A percentile compares a stretch with the other conserved stretches of the same genome.
phyloP scores from a whole-genome alignment of 2,113 vertebrate genomes.

The Pterophyllum scalare region DNA sequence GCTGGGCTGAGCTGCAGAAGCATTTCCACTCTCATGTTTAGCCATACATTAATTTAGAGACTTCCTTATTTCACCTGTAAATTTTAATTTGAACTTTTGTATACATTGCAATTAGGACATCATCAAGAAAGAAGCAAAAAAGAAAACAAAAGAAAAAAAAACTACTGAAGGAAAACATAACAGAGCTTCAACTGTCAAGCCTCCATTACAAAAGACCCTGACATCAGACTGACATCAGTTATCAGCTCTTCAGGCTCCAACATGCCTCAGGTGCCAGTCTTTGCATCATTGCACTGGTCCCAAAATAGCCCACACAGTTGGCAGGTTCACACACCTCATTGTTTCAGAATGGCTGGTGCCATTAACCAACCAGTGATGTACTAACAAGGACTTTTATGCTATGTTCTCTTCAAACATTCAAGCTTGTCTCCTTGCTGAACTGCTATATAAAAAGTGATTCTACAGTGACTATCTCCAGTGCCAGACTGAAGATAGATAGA shows the following conservation, averaged over 20 bases:
- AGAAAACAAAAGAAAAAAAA: not conserved
- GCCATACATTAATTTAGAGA: too few species aligned
- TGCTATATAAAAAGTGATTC: not conserved
- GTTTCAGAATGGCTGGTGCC: not conserved
- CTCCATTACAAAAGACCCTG: not conserved
- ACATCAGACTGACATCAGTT: too few species aligned
- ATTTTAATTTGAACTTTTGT: not conserved
- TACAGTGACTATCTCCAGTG: not conserved
- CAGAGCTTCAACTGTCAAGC: not conserved
- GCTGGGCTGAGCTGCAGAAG: not conserved
- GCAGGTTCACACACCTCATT: slow-evolving; percentile 1
- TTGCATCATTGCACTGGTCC: not conserved
- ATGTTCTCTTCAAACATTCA: not conserved
- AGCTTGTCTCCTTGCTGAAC: not conserved
- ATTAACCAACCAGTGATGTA: not conserved
- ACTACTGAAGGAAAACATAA: not conserved
- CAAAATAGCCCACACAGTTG: not conserved
- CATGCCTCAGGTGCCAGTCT: not conserved
- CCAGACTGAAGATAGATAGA: too few species aligned
- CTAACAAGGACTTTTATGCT: fast-evolving
- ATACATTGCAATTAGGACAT: not conserved
- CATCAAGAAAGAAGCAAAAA: not conserved
- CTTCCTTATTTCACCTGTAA: not conserved
- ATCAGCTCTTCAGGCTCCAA: not conserved
- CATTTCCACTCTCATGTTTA: too few species aligned